A percentile compares a stretch with the other conserved stretches of the same genome.
Conservation (phyloP, 2,797 vertebrate species). For the Philypnodon macrostomus region DNA sequence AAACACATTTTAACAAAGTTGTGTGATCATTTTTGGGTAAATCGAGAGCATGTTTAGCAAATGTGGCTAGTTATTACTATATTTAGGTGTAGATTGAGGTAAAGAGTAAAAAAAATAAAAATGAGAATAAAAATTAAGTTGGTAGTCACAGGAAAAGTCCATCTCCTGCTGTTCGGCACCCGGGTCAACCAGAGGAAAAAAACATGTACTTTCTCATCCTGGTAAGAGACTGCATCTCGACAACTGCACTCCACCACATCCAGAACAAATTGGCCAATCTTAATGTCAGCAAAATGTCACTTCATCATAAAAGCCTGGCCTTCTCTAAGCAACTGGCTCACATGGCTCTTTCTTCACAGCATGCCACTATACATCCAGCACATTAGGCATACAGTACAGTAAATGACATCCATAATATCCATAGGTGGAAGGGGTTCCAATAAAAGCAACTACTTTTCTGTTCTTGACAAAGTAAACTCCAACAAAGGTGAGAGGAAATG, state of each 20-base stretch:
- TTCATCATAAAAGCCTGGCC: constrained; percentile 80
- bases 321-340: constrained; percentile 67
- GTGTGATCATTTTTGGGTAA: too few species aligned
- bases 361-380: constrained; percentile 74
- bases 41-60: neutral
- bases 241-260: constrained; percentile 74
- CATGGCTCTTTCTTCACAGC: constrained; percentile 73
- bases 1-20: neutral
- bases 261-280: constrained; percentile 83
- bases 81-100: constrained; percentile 4
- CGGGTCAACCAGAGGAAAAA: constrained; percentile 54
- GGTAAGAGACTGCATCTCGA: constrained; percentile 67
- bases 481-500: constrained; percentile 23
- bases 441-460: constrained; percentile 30
- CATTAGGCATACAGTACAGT: constrained; percentile 64
- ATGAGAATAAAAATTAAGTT: constrained; percentile 26
- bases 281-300: constrained; percentile 85
- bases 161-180: constrained; percentile 58
- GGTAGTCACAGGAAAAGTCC: constrained; percentile 36
- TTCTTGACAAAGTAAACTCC: constrained; percentile 15
- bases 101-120: constrained; percentile 16
- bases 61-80: neutral
- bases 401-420: constrained; percentile 74
- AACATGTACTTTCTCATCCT: constrained; percentile 64
- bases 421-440: constrained; percentile 57